Evolutionary conservation across 53 echinoderm and acorn worm genomes (phyloP).

Genomic region (Mesocentrotus franciscanus): DNA sequence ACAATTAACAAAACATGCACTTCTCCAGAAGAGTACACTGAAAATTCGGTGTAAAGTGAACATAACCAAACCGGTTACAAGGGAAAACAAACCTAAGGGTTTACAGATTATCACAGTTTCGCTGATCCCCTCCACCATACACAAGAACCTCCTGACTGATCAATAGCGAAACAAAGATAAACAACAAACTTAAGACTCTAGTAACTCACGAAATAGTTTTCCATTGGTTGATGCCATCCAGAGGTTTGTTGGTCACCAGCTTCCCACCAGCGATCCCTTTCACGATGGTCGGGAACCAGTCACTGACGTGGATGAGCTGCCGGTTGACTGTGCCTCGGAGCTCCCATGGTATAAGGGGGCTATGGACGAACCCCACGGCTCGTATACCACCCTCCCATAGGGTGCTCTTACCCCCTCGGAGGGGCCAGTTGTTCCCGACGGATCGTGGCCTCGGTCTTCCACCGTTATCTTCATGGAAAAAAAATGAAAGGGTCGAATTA

Average conservation of each 20-base stretch:
- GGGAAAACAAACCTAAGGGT: too few relatives aligned
- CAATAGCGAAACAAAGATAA: too few relatives aligned
- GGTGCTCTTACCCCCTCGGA: constrained; percentile 77
- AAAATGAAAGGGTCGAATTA: not conserved
- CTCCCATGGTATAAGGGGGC: constrained; percentile 70
- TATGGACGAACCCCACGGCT: constrained; percentile 83
- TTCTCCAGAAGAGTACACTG: too few relatives aligned
- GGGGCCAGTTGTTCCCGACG: constrained; percentile 89
- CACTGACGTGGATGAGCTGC: constrained; percentile 84
- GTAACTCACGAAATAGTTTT: constrained; percentile 70
- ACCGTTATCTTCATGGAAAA: constrained; percentile 79
- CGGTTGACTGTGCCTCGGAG: constrained; percentile 68
- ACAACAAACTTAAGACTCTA: too few relatives aligned
- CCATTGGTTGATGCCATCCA: constrained; percentile 88
- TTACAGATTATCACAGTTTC: too few relatives aligned
- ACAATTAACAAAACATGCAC: too few relatives aligned
- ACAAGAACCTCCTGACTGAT: too few relatives aligned
- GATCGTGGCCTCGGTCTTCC: constrained; percentile 54
- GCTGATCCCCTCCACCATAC: too few relatives aligned
- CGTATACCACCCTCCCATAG: constrained; percentile 91
- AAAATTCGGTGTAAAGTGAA: too few relatives aligned
- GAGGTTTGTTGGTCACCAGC: constrained; percentile 67
- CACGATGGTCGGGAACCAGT: constrained; percentile 94
- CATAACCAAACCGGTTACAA: too few relatives aligned
- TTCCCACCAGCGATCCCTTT: constrained; percentile 79